Evolutionary conservation across 1,140 invertebrate species (phyloP).

Genomic region (Drosophila bipectinata): DNA sequence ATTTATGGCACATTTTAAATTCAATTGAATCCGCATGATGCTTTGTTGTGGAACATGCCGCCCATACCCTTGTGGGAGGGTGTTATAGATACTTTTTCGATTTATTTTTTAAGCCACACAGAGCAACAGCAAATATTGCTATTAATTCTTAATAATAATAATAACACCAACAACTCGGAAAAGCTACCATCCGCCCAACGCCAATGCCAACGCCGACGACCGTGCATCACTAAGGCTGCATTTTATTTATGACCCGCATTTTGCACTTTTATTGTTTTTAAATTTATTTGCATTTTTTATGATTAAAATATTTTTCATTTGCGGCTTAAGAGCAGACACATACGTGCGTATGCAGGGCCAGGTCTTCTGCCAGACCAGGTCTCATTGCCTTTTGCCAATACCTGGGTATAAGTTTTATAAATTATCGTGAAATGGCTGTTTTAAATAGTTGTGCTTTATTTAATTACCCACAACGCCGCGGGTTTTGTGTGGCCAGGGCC

Average conservation of each 20-base stretch:
- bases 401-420: slow-evolving; percentile 50
- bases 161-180: slow-evolving; percentile 27
- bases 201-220: slow-evolving; percentile 6
- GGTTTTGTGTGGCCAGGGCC: slow-evolving; percentile 41
- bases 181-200: not conserved
- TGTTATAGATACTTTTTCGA: slow-evolving; percentile 6
- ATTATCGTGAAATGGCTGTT: slow-evolving; percentile 35
- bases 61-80: not conserved
- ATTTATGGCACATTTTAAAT: slow-evolving; percentile 71
- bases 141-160: slow-evolving; percentile 73
- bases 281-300: slow-evolving; percentile 59
- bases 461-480: slow-evolving; percentile 51
- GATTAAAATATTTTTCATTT: slow-evolving; percentile 66
- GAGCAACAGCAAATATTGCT: slow-evolving; percentile 64
- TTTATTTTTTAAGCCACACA: slow-evolving; percentile 33
- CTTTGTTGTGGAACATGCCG: slow-evolving; percentile 23
- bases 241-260: slow-evolving; percentile 53
- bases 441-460: slow-evolving; percentile 65
- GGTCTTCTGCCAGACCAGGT: not conserved
- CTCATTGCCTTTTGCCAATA: slow-evolving; percentile 23
- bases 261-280: slow-evolving; percentile 60
- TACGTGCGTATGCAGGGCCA: slow-evolving; percentile 7
- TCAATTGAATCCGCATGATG: slow-evolving; percentile 60
- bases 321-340: slow-evolving; percentile 67
- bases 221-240: slow-evolving; percentile 36